Evolutionary conservation across 2,113 vertebrate species (phyloP).

Genomic region (Plecotus auritus): DNA sequence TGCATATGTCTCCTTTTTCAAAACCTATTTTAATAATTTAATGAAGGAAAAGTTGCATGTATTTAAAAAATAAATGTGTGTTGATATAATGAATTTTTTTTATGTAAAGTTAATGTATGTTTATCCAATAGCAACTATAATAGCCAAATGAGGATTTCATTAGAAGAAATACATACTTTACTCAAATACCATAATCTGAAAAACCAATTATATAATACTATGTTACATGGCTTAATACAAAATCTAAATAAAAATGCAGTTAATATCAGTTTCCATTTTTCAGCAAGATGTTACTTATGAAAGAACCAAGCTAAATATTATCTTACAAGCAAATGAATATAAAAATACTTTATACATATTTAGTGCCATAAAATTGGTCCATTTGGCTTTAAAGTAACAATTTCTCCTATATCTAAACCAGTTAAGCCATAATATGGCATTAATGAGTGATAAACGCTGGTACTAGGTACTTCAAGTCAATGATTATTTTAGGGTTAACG

Average conservation of each 20-base stretch:
- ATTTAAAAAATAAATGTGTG: background rate
- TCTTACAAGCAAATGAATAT: constrained; percentile 6
- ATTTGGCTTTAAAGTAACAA: constrained; percentile 44
- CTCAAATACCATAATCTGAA: constrained; percentile 27
- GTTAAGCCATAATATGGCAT: background rate
- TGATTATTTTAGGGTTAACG: constrained; percentile 44
- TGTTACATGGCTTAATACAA: constrained; percentile 45
- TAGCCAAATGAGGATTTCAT: constrained; percentile 48
- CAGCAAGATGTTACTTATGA: constrained; percentile 37
- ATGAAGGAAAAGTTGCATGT: constrained; percentile 20
- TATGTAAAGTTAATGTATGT: background rate
- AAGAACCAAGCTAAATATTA: constrained; percentile 45
- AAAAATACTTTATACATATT: constrained; percentile 6
- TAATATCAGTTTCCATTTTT: constrained; percentile 47
- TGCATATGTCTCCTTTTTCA: no score
- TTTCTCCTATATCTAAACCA: constrained; percentile 22
- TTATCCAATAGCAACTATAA: background rate
- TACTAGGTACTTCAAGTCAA: background rate
- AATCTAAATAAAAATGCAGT: constrained; percentile 58
- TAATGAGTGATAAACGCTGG: constrained; percentile 7
- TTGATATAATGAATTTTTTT: background rate
- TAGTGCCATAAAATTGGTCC: background rate
- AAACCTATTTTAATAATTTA: background rate
- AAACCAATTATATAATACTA: constrained; percentile 19
- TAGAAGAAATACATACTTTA: constrained; percentile 42